Base-by-base conservation (phyloP, 2,113 vertebrate genomes). In the Anarrhichthys ocellatus region DNA sequence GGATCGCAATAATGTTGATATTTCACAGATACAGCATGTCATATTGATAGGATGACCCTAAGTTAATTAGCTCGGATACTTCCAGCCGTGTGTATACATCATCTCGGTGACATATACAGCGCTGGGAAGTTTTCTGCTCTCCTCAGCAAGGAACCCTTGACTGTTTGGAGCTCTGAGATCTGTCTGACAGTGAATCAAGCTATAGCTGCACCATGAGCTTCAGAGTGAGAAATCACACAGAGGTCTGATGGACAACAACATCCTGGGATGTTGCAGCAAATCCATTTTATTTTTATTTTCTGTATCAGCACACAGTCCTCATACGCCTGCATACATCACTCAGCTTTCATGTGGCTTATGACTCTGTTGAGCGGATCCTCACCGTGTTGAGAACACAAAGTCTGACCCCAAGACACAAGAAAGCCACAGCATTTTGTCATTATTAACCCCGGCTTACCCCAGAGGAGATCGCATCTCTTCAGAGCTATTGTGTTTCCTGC, bases 371-470 rank as follows among this genome's bases (percentile, higher is more conserved):
- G 63, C n/a, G 1, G 58, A 75, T 72, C 63, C 48, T 61, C 48
- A 67, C 20, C 44, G n/a, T 68, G 76, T 68, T 76, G 40, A 65
- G 50, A 86, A 86, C 85, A 84, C 80, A 87, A 73, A 82, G 81
- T 75, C 80, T 86, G 88, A 91, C 88, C 90, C 34, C 34, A 73
- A 82, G 82, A 90, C 81, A 74, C 81, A 75, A 78, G 76, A 61
- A 88, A 59, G 88, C 87, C 82, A 59, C 76, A 56, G 83, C 42
- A 20, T 83, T 80, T 89, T 73, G 89, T 85, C 81, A 72, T 89
- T 78, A 91, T 92, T 90, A 90, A 89, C 85, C 86, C 88, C 76
- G 9, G 73, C 80, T 88, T 88, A 83, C 87, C 88, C 91, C 78
- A 80, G 82, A 83, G 91, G 85, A 91, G 86, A 87, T 92, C 86